Percentiles rank a stretch among this genome's conserved stretches.
These are phyloP conservation scores for Euzophera pinguis DNA, from an alignment of 2,888 invertebrate genomes.

Conservation along the genomic window DNA sequence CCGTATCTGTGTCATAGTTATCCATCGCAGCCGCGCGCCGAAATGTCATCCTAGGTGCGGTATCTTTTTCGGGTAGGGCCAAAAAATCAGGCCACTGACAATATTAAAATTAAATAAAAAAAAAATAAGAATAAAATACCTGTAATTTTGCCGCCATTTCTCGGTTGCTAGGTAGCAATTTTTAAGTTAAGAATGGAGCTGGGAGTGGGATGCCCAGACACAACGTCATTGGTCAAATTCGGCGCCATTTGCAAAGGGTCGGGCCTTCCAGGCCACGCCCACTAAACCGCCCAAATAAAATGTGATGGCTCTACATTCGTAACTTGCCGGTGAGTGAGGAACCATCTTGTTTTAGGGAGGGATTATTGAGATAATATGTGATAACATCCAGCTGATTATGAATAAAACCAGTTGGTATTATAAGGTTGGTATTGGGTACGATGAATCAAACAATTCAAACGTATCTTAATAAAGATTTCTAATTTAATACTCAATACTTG, in stretches of 20 bases:
- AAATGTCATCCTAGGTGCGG: too few species aligned
- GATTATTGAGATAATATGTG: constrained; percentile 29
- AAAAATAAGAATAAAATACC: constrained; percentile 10
- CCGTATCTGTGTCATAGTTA: too few species aligned
- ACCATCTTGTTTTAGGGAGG: constrained; percentile 47
- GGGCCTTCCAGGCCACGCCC: constrained; percentile 56
- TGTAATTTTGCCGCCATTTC: constrained; percentile 19
- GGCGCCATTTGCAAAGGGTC: constrained; percentile 76
- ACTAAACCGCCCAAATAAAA: constrained; percentile 38
- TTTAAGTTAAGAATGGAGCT: constrained; percentile 41
- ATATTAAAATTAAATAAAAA: too few species aligned
- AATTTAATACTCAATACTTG: too few species aligned
- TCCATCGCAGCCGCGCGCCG: too few species aligned
- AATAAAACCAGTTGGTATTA: too few species aligned
- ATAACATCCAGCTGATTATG: neutral
- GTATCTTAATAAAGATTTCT: too few species aligned
- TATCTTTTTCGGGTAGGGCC: too few species aligned
- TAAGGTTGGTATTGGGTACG: too few species aligned
- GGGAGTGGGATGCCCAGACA: constrained; percentile 18
- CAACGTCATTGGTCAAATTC: constrained; percentile 62
- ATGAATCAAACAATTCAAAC: too few species aligned
- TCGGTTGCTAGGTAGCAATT: constrained; percentile 34
- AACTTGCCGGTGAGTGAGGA: constrained; percentile 55
- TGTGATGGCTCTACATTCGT: constrained; percentile 30
- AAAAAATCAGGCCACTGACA: neutral